phyloP scores from a whole-genome alignment of 2,888 invertebrate genomes.

The Formica aserva region DNA sequence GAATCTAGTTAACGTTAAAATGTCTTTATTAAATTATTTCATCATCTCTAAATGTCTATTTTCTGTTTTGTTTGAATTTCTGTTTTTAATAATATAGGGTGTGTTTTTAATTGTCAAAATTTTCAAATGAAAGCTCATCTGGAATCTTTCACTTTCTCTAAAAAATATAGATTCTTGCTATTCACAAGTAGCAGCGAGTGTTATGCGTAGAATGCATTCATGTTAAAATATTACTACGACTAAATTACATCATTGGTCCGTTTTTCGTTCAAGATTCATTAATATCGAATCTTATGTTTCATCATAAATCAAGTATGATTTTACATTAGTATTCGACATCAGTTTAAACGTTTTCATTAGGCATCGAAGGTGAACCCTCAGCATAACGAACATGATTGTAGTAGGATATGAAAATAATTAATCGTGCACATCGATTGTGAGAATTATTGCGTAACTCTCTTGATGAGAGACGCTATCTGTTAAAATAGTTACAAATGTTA shows the following conservation, averaged over 20 bases:
- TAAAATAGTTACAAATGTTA: neutral
- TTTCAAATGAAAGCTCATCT: neutral
- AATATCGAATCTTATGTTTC: neutral
- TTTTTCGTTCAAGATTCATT: neutral
- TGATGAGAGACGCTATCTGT: neutral
- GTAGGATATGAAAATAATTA: slow-evolving; percentile 38
- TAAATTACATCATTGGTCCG: neutral
- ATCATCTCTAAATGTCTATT: neutral
- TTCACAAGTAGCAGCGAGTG: neutral
- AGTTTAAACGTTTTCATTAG: slow-evolving; percentile 35
- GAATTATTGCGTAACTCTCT: slow-evolving; percentile 23
- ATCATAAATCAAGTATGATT: slow-evolving; percentile 25
- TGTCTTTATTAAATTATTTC: slow-evolving; percentile 11
- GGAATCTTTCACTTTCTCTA: neutral
- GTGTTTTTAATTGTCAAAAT: neutral
- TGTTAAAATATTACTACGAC: neutral
- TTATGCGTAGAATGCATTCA: neutral
- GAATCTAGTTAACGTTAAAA: neutral
- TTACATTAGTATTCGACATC: slow-evolving; percentile 12
- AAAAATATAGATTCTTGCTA: neutral
- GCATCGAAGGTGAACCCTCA: slow-evolving; percentile 1
- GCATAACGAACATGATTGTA: slow-evolving; percentile 10
- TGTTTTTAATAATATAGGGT: neutral
- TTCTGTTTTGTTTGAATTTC: neutral
- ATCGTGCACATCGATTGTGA: neutral